Evolutionary conservation across 2,888 invertebrate species (phyloP).

Genomic region (Pyrocoelia pectoralis): DNA sequence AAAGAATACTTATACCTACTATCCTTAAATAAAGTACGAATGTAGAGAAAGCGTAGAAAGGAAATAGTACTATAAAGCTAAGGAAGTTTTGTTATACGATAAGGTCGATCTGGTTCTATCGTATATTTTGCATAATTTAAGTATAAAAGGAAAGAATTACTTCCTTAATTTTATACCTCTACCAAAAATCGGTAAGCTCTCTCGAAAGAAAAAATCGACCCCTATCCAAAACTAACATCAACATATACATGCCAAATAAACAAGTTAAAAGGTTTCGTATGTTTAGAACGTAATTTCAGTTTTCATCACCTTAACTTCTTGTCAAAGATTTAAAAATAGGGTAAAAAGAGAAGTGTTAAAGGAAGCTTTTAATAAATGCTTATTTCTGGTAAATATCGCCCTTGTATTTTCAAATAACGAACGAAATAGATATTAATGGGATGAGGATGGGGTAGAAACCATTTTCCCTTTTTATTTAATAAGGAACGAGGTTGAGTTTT

Average conservation of each 20-base stretch:
- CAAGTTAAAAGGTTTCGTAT: conserved; percentile 1
- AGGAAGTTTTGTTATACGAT: conserved; percentile 16
- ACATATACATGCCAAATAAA: conserved; percentile 2
- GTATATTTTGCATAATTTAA: conserved; percentile 17
- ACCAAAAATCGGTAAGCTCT: conserved; percentile 13
- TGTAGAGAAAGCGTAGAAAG: conserved; percentile 3
- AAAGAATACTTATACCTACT: neutral
- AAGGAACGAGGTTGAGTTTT: neutral
- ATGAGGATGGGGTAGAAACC: neutral
- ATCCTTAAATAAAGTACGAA: neutral
- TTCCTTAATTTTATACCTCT: conserved; percentile 11
- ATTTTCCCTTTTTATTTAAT: conserved; percentile 1
- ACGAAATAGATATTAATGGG: conserved; percentile 5
- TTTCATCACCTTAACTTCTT: neutral
- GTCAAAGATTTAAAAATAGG: conserved; percentile 1
- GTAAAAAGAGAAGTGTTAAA: neutral
- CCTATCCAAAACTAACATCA: neutral
- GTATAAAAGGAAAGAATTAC: conserved; percentile 22
- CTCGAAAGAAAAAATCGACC: neutral
- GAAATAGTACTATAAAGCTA: conserved; percentile 13
- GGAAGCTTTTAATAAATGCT: conserved; percentile 5
- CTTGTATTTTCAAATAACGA: neutral
- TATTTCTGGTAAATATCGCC: neutral
- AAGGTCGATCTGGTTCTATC: conserved; percentile 17
- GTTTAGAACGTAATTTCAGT: neutral